phyloP scores from a whole-genome alignment of 2,888 invertebrate species.

The Kuschelorhynchus macadamiae region DNA sequence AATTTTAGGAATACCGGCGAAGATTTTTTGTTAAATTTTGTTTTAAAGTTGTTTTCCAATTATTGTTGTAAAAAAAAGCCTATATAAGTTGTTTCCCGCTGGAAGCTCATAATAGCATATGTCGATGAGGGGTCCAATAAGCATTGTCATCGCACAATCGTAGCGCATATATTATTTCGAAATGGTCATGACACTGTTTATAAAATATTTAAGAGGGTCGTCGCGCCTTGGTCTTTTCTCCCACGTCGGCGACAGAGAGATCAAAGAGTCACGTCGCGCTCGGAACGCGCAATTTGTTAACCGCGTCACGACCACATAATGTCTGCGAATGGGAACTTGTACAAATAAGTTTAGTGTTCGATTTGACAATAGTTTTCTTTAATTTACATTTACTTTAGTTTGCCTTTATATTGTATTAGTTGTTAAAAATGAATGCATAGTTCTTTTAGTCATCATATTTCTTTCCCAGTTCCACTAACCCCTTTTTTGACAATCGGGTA shows the following conservation, averaged over 20 bases:
- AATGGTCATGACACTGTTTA: constrained; percentile 55
- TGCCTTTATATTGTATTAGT: too few relatives aligned
- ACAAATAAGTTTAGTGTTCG: background rate
- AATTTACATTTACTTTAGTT: too few relatives aligned
- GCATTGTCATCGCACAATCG: constrained; percentile 22
- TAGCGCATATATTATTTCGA: constrained; percentile 23
- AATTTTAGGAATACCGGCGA: too few relatives aligned
- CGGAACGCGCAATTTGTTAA: constrained; percentile 36
- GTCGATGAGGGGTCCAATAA: too few relatives aligned
- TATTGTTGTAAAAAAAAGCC: too few relatives aligned
- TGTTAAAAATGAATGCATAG: too few relatives aligned
- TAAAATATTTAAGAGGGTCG: constrained; percentile 54
- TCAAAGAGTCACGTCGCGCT: constrained; percentile 43
- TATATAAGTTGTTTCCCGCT: too few relatives aligned
- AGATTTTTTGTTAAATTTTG: too few relatives aligned
- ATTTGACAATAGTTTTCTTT: background rate
- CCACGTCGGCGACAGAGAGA: constrained; percentile 34
- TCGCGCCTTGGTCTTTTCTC: constrained; percentile 34
- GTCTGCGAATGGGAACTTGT: constrained; percentile 5
- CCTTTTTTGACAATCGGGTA: background rate
- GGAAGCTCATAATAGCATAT: too few relatives aligned
- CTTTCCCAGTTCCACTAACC: background rate
- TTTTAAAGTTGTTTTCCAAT: too few relatives aligned
- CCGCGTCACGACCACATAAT: constrained; percentile 37
- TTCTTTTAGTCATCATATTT: too few relatives aligned